Conservation (phyloP, 2,113 vertebrate species). For the Etheostoma cragini region DNA sequence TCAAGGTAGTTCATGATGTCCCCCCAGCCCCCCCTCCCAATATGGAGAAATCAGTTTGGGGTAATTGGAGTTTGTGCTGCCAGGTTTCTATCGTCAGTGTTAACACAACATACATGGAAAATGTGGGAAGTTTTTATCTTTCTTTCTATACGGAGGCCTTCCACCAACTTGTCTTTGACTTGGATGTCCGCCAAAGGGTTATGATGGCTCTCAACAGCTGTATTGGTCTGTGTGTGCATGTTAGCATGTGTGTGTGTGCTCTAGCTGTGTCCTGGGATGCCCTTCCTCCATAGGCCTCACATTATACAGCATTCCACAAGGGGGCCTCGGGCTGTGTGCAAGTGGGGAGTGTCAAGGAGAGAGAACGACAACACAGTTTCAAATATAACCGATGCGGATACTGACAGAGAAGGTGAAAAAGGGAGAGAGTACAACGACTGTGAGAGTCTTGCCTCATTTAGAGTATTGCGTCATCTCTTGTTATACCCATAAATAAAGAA, state of each 20-base stretch:
- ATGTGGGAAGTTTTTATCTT: constrained; percentile 49
- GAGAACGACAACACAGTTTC: constrained; percentile 47
- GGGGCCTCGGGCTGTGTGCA: constrained; percentile 71
- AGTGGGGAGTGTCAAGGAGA: constrained; percentile 75
- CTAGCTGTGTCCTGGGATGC: constrained; percentile 81
- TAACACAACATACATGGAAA: constrained; percentile 69
- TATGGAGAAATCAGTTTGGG: constrained; percentile 60
- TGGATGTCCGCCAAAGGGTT: constrained; percentile 74
- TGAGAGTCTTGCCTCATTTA: constrained; percentile 5
- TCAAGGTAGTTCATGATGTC: constrained; percentile 47
- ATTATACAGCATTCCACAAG: constrained; percentile 83
- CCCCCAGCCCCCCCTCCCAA: background rate
- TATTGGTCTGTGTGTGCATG: constrained; percentile 76
- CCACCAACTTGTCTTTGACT: constrained; percentile 70
- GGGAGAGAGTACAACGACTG: constrained; percentile 16
- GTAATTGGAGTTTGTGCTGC: constrained; percentile 52
- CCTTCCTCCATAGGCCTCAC: constrained; percentile 81
- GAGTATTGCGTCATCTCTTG: constrained; percentile 13
- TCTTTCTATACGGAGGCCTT: constrained; percentile 67
- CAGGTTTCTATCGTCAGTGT: constrained; percentile 69
- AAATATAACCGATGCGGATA: constrained; percentile 56
- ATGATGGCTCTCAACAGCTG: constrained; percentile 84
- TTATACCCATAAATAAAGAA: constrained; percentile 23
- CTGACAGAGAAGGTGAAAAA: constrained; percentile 20
- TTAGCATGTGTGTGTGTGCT: constrained; percentile 31